Percentiles rank a stretch among this genome's conserved stretches.
These are phyloP conservation scores for Ophioninae sp. DNA, from an alignment of 2,888 invertebrate genomes.

Conservation along the genomic window DNA sequence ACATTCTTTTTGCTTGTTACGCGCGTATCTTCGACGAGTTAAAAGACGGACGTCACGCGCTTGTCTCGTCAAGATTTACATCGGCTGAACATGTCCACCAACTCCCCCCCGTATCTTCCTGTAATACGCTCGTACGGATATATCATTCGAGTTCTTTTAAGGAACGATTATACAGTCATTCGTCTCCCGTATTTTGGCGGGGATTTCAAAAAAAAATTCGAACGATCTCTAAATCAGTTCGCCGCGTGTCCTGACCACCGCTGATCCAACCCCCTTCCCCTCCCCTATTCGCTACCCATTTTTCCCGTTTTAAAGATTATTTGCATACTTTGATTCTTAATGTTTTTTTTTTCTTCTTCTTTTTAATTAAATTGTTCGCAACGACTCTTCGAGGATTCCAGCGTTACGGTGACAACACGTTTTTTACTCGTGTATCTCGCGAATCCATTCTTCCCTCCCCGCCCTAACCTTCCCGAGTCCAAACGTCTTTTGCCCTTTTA, in stretches of 20 bases:
- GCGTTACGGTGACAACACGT: background rate
- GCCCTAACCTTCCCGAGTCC: background rate
- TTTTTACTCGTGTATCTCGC: background rate
- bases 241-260: background rate
- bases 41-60: background rate
- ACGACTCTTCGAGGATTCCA: conserved; percentile 7
- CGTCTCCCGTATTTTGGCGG: background rate
- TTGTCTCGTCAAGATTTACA: background rate
- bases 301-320: conserved; percentile 7
- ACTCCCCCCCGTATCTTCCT: background rate
- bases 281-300: background rate
- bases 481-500: background rate
- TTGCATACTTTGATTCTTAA: background rate
- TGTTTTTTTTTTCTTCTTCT: background rate
- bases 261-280: background rate
- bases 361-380: background rate
- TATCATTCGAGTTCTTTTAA: conserved; percentile 3
- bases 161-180: background rate
- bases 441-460: too few relatives aligned
- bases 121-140: background rate
- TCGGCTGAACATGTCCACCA: background rate
- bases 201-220: too few relatives aligned
- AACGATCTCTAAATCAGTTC: background rate
- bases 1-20: background rate
- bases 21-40: conserved; percentile 13